Conservation (phyloP, 2,888 invertebrate species). For the Ormia ochracea region DNA sequence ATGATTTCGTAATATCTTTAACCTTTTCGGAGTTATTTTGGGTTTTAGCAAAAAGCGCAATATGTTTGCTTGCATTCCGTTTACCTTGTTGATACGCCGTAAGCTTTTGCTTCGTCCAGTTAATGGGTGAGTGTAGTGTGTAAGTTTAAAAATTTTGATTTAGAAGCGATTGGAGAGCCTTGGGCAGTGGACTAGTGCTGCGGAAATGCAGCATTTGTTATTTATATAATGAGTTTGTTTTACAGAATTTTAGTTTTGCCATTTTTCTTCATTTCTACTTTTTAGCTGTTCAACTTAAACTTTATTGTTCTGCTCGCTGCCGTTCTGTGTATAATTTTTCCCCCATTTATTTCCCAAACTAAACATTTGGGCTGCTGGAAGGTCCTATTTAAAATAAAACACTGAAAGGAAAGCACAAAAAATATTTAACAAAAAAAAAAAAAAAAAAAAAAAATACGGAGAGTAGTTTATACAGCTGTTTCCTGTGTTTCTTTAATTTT, state of each 20-base stretch:
- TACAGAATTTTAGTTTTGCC: slow-evolving; percentile 3
- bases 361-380: slow-evolving; percentile 18
- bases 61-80: too few relatives aligned
- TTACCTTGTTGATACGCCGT: too few relatives aligned
- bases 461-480: slow-evolving; percentile 62
- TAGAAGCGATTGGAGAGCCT: background rate
- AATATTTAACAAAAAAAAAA: slow-evolving; percentile 24
- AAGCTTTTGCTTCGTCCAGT: too few relatives aligned
- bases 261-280: background rate
- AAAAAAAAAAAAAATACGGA: slow-evolving; percentile 35
- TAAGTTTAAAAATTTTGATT: too few relatives aligned
- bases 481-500: slow-evolving; percentile 60
- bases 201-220: slow-evolving; percentile 45
- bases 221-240: slow-evolving; percentile 51
- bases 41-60: too few relatives aligned
- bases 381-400: slow-evolving; percentile 14
- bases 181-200: background rate
- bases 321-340: background rate
- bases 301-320: slow-evolving; percentile 36
- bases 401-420: too few relatives aligned
- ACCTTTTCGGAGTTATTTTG: too few relatives aligned
- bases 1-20: too few relatives aligned
- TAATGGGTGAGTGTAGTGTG: too few relatives aligned
- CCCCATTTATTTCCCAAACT: background rate
- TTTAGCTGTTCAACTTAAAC: slow-evolving; percentile 50